Percentiles rank a stretch among this genome's conserved stretches.
These are phyloP conservation scores for Oreonectes daqikongensis DNA, from an alignment of 2,797 vertebrate genomes.

Conservation along the genomic window DNA sequence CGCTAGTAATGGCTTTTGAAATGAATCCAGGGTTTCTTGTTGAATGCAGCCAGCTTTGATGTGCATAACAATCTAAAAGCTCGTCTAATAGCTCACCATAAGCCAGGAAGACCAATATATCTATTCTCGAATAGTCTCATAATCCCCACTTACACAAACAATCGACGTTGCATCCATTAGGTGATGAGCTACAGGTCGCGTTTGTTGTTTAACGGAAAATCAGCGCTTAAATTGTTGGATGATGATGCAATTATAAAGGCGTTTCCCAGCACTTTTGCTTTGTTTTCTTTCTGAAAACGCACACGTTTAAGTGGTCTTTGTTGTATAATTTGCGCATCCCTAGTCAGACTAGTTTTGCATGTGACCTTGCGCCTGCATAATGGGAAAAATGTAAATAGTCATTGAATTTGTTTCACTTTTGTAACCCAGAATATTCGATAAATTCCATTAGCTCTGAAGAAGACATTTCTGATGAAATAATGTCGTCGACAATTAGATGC, in stretches of 20 bases:
- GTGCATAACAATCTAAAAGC: constrained; percentile 59
- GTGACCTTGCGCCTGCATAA: constrained; percentile 5
- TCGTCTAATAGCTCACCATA: constrained; percentile 46
- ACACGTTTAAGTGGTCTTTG: constrained; percentile 11
- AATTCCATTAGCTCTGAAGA: constrained; percentile 3
- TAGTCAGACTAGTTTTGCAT: constrained; percentile 2
- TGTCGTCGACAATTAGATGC: not conserved
- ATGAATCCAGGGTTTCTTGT: constrained; percentile 46
- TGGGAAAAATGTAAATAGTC: constrained; percentile 7
- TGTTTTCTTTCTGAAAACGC: constrained; percentile 31
- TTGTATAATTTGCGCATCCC: not conserved
- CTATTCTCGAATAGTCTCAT: constrained; percentile 45
- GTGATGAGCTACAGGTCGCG: constrained; percentile 23
- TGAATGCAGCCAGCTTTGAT: constrained; percentile 47
- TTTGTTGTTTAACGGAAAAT: constrained; percentile 21
- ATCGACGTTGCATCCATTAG: constrained; percentile 33
- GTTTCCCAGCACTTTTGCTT: constrained; percentile 27
- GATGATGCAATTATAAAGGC: constrained; percentile 39
- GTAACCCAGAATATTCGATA: not conserved
- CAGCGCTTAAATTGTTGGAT: constrained; percentile 38
- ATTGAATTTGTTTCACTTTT: constrained; percentile 28
- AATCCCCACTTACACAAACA: constrained; percentile 40
- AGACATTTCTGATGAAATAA: not conserved
- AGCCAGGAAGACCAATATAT: constrained; percentile 52
- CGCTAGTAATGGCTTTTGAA: constrained; percentile 57